These are phyloP conservation scores for Neomorphus geoffroyi DNA, from an alignment of 2,797 vertebrate genomes.

Conservation along the genomic window DNA sequence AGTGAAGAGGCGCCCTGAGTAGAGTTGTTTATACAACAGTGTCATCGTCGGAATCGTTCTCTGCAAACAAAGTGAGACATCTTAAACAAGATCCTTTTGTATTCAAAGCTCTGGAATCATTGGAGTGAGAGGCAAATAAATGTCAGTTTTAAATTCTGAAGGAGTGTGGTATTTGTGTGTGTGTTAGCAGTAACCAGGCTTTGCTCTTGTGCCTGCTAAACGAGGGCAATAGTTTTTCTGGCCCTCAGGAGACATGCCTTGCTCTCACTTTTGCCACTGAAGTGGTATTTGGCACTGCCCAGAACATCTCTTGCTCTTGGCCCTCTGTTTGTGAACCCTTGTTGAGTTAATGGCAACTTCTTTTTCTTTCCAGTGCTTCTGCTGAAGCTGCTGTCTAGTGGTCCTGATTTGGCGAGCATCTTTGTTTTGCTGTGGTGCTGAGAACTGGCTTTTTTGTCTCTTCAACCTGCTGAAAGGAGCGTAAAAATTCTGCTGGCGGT, in stretches of 20 bases:
- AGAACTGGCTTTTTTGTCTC: neutral
- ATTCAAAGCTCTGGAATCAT: neutral
- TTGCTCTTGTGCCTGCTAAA: neutral
- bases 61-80: neutral
- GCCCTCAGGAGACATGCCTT: neutral
- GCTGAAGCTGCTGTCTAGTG: neutral
- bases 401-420: neutral
- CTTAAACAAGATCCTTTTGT: neutral
- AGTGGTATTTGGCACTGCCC: neutral
- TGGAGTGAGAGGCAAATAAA: neutral
- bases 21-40: neutral
- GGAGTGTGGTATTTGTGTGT: neutral
- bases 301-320: neutral
- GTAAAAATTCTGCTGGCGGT: neutral
- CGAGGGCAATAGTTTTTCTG: neutral
- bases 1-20: neutral
- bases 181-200: neutral
- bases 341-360: neutral
- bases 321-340: neutral
- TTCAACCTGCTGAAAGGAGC: neutral
- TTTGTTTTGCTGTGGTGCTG: neutral
- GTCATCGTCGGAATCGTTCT: neutral
- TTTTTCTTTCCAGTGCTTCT: neutral
- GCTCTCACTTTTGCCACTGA: neutral
- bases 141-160: neutral